Conservation (phyloP, 1,140 invertebrate species). For the Elysia chlorotica region DNA sequence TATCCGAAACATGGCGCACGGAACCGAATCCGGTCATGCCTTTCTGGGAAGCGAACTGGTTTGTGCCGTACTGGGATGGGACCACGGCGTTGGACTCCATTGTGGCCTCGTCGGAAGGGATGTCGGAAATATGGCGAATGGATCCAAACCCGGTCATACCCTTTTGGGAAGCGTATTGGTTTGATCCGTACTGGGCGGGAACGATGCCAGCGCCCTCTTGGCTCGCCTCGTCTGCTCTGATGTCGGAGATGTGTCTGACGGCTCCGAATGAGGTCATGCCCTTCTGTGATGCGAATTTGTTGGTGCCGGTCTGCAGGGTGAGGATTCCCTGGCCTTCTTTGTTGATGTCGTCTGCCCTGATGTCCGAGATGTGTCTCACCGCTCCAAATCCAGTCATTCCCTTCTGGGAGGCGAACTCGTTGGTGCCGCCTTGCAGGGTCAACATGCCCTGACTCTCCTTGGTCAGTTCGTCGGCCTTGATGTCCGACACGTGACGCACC, state of each 20-base stretch:
- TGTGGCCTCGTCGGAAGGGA: constrained; percentile 52
- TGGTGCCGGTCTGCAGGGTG: constrained; percentile 87
- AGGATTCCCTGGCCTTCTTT: constrained; percentile 76
- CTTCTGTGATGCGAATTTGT: constrained; percentile 71
- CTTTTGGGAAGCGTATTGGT: constrained; percentile 71
- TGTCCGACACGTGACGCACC: too few species aligned
- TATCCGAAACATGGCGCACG: too few species aligned
- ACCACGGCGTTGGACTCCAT: constrained; percentile 88
- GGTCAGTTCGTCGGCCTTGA: too few species aligned
- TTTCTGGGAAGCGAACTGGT: constrained; percentile 69
- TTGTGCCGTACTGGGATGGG: constrained; percentile 90
- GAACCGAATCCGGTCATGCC: constrained; percentile 71
- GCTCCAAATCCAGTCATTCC: too few species aligned
- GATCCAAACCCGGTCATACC: constrained; percentile 76
- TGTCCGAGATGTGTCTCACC: constrained; percentile 50
- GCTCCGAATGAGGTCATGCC: constrained; percentile 66
- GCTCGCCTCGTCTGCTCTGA: constrained; percentile 42
- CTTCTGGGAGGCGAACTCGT: too few species aligned
- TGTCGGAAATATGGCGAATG: constrained; percentile 79
- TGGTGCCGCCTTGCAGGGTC: too few species aligned
- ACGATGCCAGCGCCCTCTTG: constrained; percentile 76
- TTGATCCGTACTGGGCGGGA: constrained; percentile 87
- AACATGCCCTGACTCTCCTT: too few species aligned
- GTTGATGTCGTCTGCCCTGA: constrained; percentile 40
- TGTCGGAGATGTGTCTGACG: constrained; percentile 50